Conservation (phyloP, 1,140 invertebrate species). For the Sesamia nonagrioides region DNA sequence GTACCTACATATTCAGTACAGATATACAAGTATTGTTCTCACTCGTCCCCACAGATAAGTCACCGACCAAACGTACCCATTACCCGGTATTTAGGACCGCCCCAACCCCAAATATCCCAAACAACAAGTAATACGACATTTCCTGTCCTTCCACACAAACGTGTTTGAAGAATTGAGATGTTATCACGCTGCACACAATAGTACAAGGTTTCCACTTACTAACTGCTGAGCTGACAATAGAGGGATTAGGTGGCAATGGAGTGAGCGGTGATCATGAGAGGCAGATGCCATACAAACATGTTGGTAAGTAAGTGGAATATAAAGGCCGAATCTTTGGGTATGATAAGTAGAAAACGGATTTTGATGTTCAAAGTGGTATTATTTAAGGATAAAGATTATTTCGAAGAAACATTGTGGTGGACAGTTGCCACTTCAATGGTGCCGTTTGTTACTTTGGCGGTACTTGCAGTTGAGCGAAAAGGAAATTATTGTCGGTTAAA, state of each 20-base stretch:
- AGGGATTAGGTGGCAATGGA: slow-evolving; percentile 23
- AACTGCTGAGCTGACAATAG: slow-evolving; percentile 23
- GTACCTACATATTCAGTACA: too few species aligned
- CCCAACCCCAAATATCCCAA: slow-evolving; percentile 16
- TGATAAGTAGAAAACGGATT: not conserved
- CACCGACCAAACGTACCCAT: not conserved
- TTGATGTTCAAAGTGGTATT: not conserved
- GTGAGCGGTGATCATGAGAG: not conserved
- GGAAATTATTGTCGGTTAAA: too few species aligned
- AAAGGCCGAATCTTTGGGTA: too few species aligned
- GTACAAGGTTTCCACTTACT: slow-evolving; percentile 33
- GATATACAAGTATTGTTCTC: not conserved
- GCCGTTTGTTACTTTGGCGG: not conserved
- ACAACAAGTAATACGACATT: slow-evolving; percentile 26
- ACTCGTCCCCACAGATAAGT: not conserved
- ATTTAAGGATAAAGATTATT: not conserved
- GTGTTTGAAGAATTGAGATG: slow-evolving; percentile 38
- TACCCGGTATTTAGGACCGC: not conserved
- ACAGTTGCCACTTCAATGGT: not conserved
- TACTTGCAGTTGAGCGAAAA: too few species aligned
- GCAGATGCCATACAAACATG: not conserved
- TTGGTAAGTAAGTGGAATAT: not conserved
- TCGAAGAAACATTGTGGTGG: not conserved
- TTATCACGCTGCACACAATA: slow-evolving; percentile 27
- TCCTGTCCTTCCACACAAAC: slow-evolving; percentile 36